A percentile compares a stretch with the other conserved stretches of the same genome.
These are phyloP conservation scores for Eubasilissa regina DNA, from an alignment of 1,140 invertebrate species.

Conservation along the genomic window DNA sequence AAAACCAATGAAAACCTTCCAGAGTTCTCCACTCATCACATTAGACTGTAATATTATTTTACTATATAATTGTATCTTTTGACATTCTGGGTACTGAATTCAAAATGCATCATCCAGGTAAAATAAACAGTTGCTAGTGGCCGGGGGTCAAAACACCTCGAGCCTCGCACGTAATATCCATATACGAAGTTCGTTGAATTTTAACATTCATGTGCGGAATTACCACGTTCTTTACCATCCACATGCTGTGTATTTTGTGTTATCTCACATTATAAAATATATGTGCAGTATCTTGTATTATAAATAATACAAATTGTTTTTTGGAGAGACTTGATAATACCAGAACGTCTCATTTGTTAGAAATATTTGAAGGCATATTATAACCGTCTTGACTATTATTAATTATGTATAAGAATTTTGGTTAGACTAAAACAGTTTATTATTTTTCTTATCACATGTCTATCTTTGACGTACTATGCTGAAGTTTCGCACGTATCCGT, in stretches of 20 bases:
- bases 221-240: neutral
- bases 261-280: slow-evolving; percentile 1
- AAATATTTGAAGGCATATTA: too few species aligned
- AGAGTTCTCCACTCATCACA: slow-evolving; percentile 70
- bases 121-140: slow-evolving; percentile 1
- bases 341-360: too few species aligned
- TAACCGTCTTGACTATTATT: too few species aligned
- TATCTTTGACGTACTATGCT: too few species aligned
- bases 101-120: neutral
- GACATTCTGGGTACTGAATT: slow-evolving; percentile 23
- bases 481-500: too few species aligned
- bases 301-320: too few species aligned
- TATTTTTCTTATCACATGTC: too few species aligned
- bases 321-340: too few species aligned
- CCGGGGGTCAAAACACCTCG: neutral
- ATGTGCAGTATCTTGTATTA: neutral
- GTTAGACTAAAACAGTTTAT: too few species aligned
- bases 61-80: slow-evolving; percentile 32
- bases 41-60: slow-evolving; percentile 47
- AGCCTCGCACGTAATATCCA: neutral
- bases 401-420: too few species aligned
- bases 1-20: slow-evolving; percentile 64
- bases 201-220: too few species aligned
- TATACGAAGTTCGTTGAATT: neutral
- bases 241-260: neutral